Percentiles rank a stretch among this genome's conserved stretches.
phyloP scores from a whole-genome alignment of 2,888 invertebrate species.

The Drosophila macrospina region DNA sequence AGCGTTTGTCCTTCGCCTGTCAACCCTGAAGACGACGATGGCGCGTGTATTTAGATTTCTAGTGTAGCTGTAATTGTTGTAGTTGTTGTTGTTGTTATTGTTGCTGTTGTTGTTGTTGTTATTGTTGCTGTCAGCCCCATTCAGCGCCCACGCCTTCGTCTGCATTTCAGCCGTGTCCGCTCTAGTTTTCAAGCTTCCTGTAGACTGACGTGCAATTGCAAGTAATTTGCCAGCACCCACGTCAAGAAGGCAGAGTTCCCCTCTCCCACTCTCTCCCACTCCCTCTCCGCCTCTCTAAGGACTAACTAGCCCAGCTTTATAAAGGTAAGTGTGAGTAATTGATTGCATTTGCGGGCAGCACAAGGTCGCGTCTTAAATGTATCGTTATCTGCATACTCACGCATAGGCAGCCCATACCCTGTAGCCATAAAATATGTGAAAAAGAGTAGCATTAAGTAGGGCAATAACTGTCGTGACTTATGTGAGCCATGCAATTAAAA shows the following conservation, averaged over 20 bases:
- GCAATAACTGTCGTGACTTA: not conserved
- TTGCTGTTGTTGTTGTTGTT: slow-evolving; percentile 19
- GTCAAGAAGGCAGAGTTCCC: not conserved
- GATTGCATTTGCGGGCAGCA: slow-evolving; percentile 48
- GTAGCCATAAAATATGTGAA: not conserved
- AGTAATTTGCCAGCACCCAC: slow-evolving; percentile 40
- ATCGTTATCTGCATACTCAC: slow-evolving; percentile 35
- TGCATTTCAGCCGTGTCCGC: slow-evolving; percentile 29
- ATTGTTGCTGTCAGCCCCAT: slow-evolving; percentile 8
- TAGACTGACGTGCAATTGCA: slow-evolving; percentile 46
- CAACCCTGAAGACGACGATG: slow-evolving; percentile 27
- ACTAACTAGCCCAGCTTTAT: slow-evolving; percentile 13
- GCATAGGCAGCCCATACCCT: slow-evolving; percentile 19
- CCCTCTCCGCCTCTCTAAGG: not conserved
- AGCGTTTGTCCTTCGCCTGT: slow-evolving; percentile 58
- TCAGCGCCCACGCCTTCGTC: slow-evolving; percentile 20
- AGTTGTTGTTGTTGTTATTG: not conserved
- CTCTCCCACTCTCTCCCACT: not conserved
- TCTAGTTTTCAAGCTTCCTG: slow-evolving; percentile 47
- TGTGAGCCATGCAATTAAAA: not conserved
- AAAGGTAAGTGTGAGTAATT: slow-evolving; percentile 54
- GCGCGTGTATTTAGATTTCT: slow-evolving; percentile 18
- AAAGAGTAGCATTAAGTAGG: not conserved
- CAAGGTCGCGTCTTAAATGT: slow-evolving; percentile 55
- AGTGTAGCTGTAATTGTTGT: slow-evolving; percentile 5